A percentile compares a stretch with the other conserved stretches of the same genome.
Conservation (phyloP, 2,888 invertebrate genomes). For the Crossocerus cetratus region DNA sequence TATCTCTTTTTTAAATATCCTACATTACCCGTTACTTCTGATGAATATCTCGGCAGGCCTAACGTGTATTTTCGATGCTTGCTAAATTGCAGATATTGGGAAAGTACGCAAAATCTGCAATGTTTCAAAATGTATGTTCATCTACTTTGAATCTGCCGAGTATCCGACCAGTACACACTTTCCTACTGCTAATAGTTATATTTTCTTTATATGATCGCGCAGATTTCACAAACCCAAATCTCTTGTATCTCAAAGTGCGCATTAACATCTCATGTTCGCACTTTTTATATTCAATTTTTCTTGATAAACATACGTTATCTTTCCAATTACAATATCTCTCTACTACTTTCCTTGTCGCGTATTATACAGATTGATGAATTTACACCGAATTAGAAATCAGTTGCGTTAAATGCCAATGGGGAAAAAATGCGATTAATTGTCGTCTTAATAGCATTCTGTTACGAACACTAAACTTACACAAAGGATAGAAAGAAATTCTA, state of each 20-base stretch:
- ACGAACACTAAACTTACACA: not conserved
- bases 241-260: no score
- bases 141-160: conserved; percentile 20
- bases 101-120: not conserved
- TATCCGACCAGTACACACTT: conserved; percentile 32
- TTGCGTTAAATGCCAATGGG: no score
- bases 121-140: not conserved
- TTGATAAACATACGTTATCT: no score
- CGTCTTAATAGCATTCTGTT: no score
- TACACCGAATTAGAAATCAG: not conserved
- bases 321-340: not conserved
- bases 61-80: not conserved
- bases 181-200: conserved; percentile 27
- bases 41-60: conserved; percentile 42
- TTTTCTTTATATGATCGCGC: conserved; percentile 29
- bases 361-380: not conserved
- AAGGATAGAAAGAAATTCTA: not conserved
- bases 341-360: not conserved
- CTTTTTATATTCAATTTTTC: no score
- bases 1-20: conserved; percentile 46
- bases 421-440: no score
- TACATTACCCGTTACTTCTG: conserved; percentile 53
- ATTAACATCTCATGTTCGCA: no score
- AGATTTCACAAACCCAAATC: conserved; percentile 7
- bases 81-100: conserved; percentile 9